Base-by-base conservation (phyloP, 2,113 vertebrate genomes). In the Callipepla squamata region DNA sequence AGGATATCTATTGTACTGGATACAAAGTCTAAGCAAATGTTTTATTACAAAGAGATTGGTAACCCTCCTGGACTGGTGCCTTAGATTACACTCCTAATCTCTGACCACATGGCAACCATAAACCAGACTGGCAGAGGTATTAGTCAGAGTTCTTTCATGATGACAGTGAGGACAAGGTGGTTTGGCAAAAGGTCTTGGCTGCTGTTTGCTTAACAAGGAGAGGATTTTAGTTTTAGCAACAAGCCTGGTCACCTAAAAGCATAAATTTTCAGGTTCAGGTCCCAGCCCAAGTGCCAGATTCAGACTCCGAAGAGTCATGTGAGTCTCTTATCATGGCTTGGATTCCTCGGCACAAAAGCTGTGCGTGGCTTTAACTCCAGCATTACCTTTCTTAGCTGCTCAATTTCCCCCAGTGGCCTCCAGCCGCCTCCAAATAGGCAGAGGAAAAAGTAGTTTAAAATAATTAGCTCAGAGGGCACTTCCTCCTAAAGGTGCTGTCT, bases 81-180 rank as follows among this genome's bases (percentile, higher is more conserved):
- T 90, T 50, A 67, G 32, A 84, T 79, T 47, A 61, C 26, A 20
- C 38, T 74, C 69, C 4, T 19, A 61, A 82, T 83, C 44, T 91
- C 9, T 93, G 74, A 82, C 65, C 82, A 94, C n/a, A 62, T 8
- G 63, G 85, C 51, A 94, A 58, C 86, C 51, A 61, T 78, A 83
- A 78, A 66, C 44, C 45, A 78, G 63, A 63, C 0, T 61, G 73
- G 65, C 55, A 94, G 79, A 87, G 38, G 30, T 45, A 40, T 78
- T 62, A 76, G 72, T 93, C 84, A 91, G 63, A 87, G 85, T 36
- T 94, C 89, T 92, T 82, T 80, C 57, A 83, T 36, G 85, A 18
- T 80, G 75, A 67, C 45, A 55, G 79, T 2, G 2, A 92, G 59
- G 51, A 77, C 38, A 91, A 80, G 47, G 17, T 8, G 45, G 34